phyloP scores from a whole-genome alignment of 2,888 invertebrate species.

The Acleris emargana region DNA sequence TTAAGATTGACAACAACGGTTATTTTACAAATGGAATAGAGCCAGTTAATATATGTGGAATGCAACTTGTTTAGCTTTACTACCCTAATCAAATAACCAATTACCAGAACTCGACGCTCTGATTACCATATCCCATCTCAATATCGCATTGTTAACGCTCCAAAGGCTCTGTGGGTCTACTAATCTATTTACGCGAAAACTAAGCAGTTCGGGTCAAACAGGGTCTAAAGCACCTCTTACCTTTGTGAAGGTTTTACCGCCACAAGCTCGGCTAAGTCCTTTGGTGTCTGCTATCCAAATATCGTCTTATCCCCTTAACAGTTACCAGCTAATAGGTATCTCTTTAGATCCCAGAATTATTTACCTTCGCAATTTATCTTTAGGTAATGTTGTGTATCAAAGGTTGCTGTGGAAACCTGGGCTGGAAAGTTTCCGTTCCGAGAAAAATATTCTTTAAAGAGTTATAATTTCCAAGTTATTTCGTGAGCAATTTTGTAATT shows the following conservation, averaged over 20 bases:
- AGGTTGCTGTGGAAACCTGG: neutral
- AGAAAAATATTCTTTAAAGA: too few relatives aligned
- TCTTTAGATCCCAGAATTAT: slow-evolving; percentile 1
- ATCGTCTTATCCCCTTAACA: neutral
- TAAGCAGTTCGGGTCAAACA: slow-evolving; percentile 6
- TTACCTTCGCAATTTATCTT: neutral
- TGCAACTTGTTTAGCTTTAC: too few relatives aligned
- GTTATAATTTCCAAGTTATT: too few relatives aligned
- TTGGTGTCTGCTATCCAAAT: slow-evolving; percentile 1
- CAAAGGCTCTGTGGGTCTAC: slow-evolving; percentile 1
- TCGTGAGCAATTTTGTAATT: too few relatives aligned
- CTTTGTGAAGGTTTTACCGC: slow-evolving; percentile 7
- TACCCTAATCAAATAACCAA: slow-evolving; percentile 6
- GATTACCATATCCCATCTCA: slow-evolving; percentile 10
- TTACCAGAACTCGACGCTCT: neutral
- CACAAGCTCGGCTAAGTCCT: slow-evolving; percentile 4
- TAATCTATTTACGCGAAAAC: slow-evolving; percentile 6
- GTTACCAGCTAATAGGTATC: neutral
- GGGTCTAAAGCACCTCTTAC: slow-evolving; percentile 2
- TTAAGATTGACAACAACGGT: too few relatives aligned
- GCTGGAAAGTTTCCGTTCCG: too few relatives aligned
- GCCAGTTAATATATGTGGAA: too few relatives aligned
- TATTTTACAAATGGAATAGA: too few relatives aligned
- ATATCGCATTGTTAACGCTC: slow-evolving; percentile 14
- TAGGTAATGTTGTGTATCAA: neutral